These are phyloP conservation scores for Seira ritae DNA, from an alignment of 2,888 invertebrate species.

Conservation along the genomic window DNA sequence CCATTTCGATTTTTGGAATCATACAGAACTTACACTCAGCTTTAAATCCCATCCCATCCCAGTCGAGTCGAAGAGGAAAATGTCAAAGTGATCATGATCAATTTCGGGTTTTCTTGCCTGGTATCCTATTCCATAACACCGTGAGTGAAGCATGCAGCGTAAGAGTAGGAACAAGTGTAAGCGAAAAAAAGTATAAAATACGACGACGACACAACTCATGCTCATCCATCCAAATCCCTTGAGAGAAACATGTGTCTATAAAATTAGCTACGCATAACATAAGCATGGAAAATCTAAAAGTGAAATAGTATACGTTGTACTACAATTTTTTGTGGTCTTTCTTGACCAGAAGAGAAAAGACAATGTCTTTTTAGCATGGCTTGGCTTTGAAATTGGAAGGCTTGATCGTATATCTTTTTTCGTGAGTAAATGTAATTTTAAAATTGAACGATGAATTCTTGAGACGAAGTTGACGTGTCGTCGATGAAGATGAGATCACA, in stretches of 20 bases:
- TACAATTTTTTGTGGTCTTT: conserved; percentile 17
- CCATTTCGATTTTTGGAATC: neutral
- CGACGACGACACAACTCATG: conserved; percentile 32
- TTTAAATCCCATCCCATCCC: conserved; percentile 48
- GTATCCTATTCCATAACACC: conserved; percentile 49
- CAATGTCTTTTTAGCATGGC: conserved; percentile 39
- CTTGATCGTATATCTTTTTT: conserved; percentile 18
- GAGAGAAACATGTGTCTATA: conserved; percentile 46
- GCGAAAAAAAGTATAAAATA: conserved; percentile 20
- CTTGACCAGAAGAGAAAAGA: neutral
- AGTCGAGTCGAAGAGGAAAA: conserved; percentile 22
- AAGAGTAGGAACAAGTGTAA: neutral
- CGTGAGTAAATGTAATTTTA: neutral
- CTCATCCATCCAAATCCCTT: conserved; percentile 32
- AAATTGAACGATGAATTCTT: conserved; percentile 4
- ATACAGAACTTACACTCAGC: conserved; percentile 22
- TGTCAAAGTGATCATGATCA: conserved; percentile 30
- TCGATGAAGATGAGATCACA: conserved; percentile 26
- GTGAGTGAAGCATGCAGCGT: neutral
- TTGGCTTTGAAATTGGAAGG: conserved; percentile 25
- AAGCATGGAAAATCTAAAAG: neutral
- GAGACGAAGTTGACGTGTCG: neutral
- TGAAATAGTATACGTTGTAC: conserved; percentile 28
- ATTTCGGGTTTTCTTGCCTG: conserved; percentile 9
- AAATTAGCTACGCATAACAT: neutral